Evolutionary conservation across 2,888 invertebrate species (phyloP), one percentile per base, ranked within the genome.

Genomic region (Terebella lapidaria): DNA sequence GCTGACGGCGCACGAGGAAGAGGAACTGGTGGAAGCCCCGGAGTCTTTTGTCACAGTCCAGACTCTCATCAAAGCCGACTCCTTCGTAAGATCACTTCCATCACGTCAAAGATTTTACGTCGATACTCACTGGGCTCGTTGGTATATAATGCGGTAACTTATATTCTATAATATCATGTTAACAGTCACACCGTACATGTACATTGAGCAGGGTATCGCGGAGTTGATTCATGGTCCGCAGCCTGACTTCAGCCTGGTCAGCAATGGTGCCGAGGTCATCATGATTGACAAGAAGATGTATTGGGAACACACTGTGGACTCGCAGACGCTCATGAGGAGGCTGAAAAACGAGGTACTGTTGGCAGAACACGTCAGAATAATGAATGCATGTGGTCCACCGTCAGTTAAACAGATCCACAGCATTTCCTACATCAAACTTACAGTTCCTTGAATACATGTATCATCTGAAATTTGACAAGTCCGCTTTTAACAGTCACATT

Each of bases 181-280:
- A n/a, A n/a, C n/a, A n/a, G n/a, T n/a, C n/a, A n/a, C n/a, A n/a
- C n/a, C n/a, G n/a, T n/a, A n/a, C n/a, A n/a, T n/a, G n/a, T n/a
- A n/a, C n/a, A n/a, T n/a, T 49, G 5, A 5, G 18, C 49, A 49
- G 49, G 75, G 75, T 55, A 57, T 75, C 28, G 70, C 72, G 15
- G 69, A 71, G 24, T 27, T 72, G 15, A 62, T 74, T 25, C 65
- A 72, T 26, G 70, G 67, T 3, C 64, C 70, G 18, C 74, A 74
- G 60, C 74, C 74, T 2, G 69, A 66, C n/a, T 57, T 76, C 46
- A 67, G 69, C 24, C 66, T 76, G n/a, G 69, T 76, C 27, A 74
- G 74, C 55, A 73, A 73, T 42, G 74, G 75, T 2, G 73, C 74
- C 1, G 75, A 76, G 56, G 74, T 74, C 61, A 65, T 76, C 3